Percentiles rank a stretch among this genome's conserved stretches.
Conservation (phyloP, 2,113 vertebrate genomes). For the Leptobrachium leishanense region DNA sequence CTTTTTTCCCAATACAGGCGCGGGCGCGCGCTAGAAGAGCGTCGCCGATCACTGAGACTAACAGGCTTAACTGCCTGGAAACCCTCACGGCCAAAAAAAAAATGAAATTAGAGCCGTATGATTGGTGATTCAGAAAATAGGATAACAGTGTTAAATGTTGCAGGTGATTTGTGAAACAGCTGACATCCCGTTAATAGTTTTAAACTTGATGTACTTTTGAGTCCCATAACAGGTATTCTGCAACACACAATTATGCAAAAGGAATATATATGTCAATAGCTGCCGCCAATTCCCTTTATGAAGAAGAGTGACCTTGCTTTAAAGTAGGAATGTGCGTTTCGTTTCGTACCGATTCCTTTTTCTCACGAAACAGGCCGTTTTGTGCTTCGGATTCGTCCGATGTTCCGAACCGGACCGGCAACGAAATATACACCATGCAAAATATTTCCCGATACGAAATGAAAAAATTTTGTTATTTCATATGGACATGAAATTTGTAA, state of each 20-base stretch:
- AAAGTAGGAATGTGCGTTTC: constrained; percentile 67
- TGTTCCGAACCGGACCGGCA: too few species aligned
- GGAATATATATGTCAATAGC: background rate
- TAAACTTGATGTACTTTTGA: background rate
- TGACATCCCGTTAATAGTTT: background rate
- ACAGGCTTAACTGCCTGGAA: background rate
- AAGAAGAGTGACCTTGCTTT: background rate
- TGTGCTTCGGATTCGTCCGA: too few species aligned
- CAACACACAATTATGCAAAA: background rate
- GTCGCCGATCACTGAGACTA: background rate
- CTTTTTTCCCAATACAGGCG: background rate
- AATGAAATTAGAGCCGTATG: background rate
- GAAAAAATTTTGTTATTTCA: too few species aligned
- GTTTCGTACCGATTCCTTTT: constrained; percentile 50
- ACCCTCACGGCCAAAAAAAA: background rate
- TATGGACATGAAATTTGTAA: too few species aligned
- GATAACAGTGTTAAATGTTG: constrained; percentile 1
- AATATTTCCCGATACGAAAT: too few species aligned
- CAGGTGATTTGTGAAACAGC: background rate
- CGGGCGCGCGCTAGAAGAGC: background rate
- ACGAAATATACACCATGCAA: too few species aligned
- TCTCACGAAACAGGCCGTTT: too few species aligned
- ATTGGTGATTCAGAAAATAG: background rate
- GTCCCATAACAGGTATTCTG: background rate
- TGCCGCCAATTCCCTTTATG: background rate